Base-by-base conservation (phyloP, 2,113 vertebrate genomes). In the Sturnira hondurensis region DNA sequence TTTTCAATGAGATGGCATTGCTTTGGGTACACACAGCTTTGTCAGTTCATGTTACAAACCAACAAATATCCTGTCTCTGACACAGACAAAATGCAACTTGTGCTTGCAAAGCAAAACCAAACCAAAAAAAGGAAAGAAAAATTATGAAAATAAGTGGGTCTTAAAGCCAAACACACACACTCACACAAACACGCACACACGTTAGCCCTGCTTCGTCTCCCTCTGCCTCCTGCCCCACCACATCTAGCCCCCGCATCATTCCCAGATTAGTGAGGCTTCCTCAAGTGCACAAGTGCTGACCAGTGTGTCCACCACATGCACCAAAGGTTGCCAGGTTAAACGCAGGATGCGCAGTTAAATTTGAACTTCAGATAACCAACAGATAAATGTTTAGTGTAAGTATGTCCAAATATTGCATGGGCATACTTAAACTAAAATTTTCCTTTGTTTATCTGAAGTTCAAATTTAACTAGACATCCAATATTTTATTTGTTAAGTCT, bases 71-170 rank as follows among this genome's bases (percentile, higher is more conserved):
- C 33, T 70, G 54, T 85, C 41, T 92, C 52, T 88, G 68, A 91
- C 20, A 41, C 0, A 54, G 36, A 15, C 38, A 52, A 89, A 87
- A 6, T 73, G 26, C 24, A 92, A 67, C 61, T 78, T 24, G 12
- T 67, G 89, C 86, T 93, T 94, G 36, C 13, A 71, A 96, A 95
- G 70, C 36, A 58, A 92, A 88, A 83, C 26, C 45, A 45, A 73
- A 28, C 12, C 7, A 47, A 58, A 50, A 43, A 84, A 56, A 14
- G 33, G 43, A 74, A 77, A 38, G n/a, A 86, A 6, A 81, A 67
- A 90, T 84, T 61, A 65, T 70, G 50, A 84, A 86, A 89, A 43
- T 56, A 88, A 85, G 19, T 80, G n/a, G 1, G 31, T 68, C 17
- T 76, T 88, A 78, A 63, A 82, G 41, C 28, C 26, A 80, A 81